A percentile compares a stretch with the other conserved stretches of the same genome.
Evolutionary conservation across 2,888 invertebrate genomes (phyloP).

Genomic region (Biston stratarius): DNA sequence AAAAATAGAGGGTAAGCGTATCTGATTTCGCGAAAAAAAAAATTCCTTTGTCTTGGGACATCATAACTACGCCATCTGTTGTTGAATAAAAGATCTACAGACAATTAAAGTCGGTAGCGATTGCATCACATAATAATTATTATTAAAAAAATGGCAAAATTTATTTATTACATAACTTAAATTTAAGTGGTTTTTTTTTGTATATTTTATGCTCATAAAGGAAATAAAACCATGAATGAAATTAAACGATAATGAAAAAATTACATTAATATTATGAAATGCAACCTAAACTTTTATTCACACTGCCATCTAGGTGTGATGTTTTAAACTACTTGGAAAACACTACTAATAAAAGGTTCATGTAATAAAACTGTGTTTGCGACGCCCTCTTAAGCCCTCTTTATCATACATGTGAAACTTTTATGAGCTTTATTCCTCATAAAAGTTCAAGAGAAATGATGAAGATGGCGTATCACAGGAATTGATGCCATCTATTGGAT

Average conservation of each 20-base stretch:
- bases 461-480: too few relatives aligned
- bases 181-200: background rate
- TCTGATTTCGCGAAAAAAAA: too few relatives aligned
- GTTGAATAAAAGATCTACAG: conserved; percentile 3
- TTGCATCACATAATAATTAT: too few relatives aligned
- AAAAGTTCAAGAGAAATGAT: background rate
- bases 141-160: too few relatives aligned
- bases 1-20: too few relatives aligned
- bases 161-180: too few relatives aligned
- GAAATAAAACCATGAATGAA: background rate
- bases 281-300: background rate
- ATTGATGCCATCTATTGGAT: conserved; percentile 11
- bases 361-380: too few relatives aligned
- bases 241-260: too few relatives aligned
- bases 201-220: background rate
- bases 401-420: background rate
- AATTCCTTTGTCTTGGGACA: too few relatives aligned
- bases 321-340: background rate
- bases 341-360: background rate
- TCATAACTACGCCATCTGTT: background rate
- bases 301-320: conserved; percentile 41
- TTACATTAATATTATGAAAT: background rate
- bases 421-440: background rate
- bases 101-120: too few relatives aligned
- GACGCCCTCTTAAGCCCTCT: conserved; percentile 12